Percentiles rank a stretch among this genome's conserved stretches.
Evolutionary conservation across 2,888 invertebrate species (phyloP).

Genomic region (Caenorhabditis sp.): DNA sequence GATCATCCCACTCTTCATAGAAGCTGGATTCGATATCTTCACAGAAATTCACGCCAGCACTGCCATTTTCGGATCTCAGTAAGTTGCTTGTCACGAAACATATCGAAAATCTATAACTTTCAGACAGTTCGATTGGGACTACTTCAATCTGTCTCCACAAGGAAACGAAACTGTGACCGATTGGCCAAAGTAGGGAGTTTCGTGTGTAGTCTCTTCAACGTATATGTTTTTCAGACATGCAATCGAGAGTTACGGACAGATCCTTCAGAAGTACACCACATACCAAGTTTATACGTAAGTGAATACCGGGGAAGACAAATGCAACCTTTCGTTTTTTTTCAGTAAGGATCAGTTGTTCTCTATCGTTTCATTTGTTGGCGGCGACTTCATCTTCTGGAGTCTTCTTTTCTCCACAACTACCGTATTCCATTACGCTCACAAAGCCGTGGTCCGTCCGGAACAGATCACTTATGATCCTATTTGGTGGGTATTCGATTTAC

Average conservation of each 20-base stretch:
- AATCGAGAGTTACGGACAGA: slow-evolving; percentile 57
- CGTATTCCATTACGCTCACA: slow-evolving; percentile 66
- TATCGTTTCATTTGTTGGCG: slow-evolving; percentile 56
- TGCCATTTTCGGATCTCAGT: slow-evolving; percentile 61
- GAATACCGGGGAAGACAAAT: neutral
- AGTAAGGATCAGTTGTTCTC: slow-evolving; percentile 56
- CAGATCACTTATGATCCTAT: slow-evolving; percentile 68
- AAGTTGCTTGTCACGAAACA: slow-evolving; percentile 13
- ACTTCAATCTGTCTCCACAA: slow-evolving; percentile 43
- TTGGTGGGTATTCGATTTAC: slow-evolving; percentile 8
- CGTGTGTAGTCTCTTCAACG: neutral
- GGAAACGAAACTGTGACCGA: slow-evolving; percentile 46
- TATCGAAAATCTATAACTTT: slow-evolving; percentile 7
- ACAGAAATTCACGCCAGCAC: slow-evolving; percentile 69
- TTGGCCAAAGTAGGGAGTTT: slow-evolving; percentile 54
- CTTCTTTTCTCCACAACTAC: slow-evolving; percentile 63
- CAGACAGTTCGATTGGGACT: slow-evolving; percentile 50
- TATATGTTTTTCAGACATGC: slow-evolving; percentile 49
- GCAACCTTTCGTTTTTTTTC: slow-evolving; percentile 4
- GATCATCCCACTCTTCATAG: slow-evolving; percentile 66
- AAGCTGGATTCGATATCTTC: slow-evolving; percentile 70
- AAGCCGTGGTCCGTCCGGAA: slow-evolving; percentile 66
- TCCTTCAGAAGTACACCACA: slow-evolving; percentile 68
- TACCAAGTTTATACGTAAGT: slow-evolving; percentile 67
- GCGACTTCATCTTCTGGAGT: slow-evolving; percentile 69